Evolutionary conservation across 2,888 invertebrate genomes (phyloP).

Genomic region (Alentia gelatinosa): DNA sequence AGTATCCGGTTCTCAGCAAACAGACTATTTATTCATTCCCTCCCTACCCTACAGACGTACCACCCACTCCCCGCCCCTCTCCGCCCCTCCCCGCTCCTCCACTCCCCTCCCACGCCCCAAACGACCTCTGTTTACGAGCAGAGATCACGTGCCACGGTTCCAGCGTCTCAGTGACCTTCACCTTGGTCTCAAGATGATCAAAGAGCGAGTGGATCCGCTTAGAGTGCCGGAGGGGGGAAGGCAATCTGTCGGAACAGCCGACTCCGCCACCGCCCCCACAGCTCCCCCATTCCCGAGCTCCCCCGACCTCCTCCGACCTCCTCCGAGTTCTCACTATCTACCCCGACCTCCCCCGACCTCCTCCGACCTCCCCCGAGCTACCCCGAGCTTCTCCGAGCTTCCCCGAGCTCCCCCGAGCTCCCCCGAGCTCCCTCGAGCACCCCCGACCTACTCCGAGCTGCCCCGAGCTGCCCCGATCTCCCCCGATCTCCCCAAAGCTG

Average conservation of each 20-base stretch:
- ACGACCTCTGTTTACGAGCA: constrained; percentile 12
- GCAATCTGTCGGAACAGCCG: background rate
- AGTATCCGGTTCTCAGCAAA: background rate
- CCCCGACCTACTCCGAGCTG: background rate
- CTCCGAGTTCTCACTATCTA: background rate
- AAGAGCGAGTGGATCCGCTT: constrained; percentile 1
- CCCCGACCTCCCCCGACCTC: background rate
- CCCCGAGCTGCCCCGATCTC: background rate
- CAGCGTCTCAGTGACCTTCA: constrained; percentile 21
- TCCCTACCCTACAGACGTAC: background rate
- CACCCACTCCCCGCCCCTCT: background rate
- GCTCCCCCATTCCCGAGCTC: background rate
- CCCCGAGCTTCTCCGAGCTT: no score
- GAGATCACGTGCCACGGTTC: background rate
- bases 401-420: background rate
- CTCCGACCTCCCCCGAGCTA: no score
- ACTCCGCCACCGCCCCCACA: no score
- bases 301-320: background rate
- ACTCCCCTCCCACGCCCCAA: background rate
- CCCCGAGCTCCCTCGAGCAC: background rate
- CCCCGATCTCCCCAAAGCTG: background rate
- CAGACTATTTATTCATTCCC: background rate
- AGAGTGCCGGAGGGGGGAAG: background rate
- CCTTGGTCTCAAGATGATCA: constrained; percentile 27
- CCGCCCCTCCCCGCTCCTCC: no score